These are phyloP conservation scores for Philereme transversata DNA, from an alignment of 2,888 invertebrate species.

Conservation along the genomic window DNA sequence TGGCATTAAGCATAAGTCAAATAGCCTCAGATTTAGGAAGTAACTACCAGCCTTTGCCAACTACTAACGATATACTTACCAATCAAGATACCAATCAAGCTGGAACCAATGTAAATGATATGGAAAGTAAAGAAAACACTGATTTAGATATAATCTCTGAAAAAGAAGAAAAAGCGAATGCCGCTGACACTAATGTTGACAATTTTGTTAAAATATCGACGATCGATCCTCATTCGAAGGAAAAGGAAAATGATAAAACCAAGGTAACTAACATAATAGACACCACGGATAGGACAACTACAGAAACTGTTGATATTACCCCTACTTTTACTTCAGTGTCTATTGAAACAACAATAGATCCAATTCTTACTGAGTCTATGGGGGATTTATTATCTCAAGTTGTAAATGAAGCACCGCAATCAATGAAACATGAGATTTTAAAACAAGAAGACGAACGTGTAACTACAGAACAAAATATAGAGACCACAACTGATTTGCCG, in stretches of 20 bases:
- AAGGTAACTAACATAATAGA: slow-evolving; percentile 28
- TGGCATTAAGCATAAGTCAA: slow-evolving; percentile 78
- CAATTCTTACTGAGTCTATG: slow-evolving; percentile 75
- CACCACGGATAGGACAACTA: slow-evolving; percentile 38
- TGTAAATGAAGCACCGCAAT: slow-evolving; percentile 61
- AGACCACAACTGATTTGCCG: slow-evolving; percentile 41
- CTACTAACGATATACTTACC: slow-evolving; percentile 57
- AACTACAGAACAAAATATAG: slow-evolving; percentile 46
- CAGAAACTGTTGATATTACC: slow-evolving; percentile 42
- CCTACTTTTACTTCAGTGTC: slow-evolving; percentile 38
- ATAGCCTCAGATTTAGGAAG: slow-evolving; percentile 77
- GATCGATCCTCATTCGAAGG: slow-evolving; percentile 59
- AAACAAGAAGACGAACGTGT: slow-evolving; percentile 30
- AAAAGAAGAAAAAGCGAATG: slow-evolving; percentile 33
- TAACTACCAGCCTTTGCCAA: slow-evolving; percentile 65
- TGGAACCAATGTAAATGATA: slow-evolving; percentile 46
- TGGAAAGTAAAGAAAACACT: slow-evolving; percentile 75
- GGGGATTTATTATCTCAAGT: slow-evolving; percentile 79
- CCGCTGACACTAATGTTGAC: slow-evolving; percentile 45
- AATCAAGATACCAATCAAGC: slow-evolving; percentile 53
- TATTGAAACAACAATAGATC: slow-evolving; percentile 64
- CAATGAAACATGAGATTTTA: slow-evolving; percentile 43
- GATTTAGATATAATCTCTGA: slow-evolving; percentile 69
- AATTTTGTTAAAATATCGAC: slow-evolving; percentile 74
- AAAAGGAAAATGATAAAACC: slow-evolving; percentile 27